Conservation (phyloP, 2,113 vertebrate species). For the Myocastor coypus region DNA sequence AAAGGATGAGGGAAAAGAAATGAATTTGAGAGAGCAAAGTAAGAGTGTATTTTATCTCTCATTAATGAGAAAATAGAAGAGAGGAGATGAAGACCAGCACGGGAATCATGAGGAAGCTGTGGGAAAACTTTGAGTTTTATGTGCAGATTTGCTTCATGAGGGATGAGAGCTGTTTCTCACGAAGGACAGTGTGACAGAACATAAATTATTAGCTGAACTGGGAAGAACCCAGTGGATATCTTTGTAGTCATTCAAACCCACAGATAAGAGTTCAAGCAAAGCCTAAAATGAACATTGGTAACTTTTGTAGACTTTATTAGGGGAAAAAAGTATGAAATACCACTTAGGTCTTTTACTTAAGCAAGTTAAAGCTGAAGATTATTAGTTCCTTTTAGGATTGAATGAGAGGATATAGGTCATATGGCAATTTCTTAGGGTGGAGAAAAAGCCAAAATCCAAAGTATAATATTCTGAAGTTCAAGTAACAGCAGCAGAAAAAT, state of each 20-base stretch:
- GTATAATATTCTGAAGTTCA: background rate
- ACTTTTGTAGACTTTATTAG: background rate
- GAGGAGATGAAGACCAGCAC: background rate
- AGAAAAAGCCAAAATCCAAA: background rate
- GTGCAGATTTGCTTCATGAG: background rate
- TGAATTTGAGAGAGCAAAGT: background rate
- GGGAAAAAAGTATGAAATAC: background rate
- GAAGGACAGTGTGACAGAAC: background rate
- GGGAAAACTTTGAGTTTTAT: background rate
- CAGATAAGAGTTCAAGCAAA: conserved; percentile 16
- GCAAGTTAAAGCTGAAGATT: background rate
- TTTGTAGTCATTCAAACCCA: conserved; percentile 43
- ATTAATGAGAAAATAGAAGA: conserved; percentile 43
- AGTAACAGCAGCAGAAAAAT: background rate
- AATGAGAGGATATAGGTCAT: background rate
- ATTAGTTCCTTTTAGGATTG: background rate
- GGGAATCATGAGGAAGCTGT: background rate
- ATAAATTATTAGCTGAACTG: conserved; percentile 30
- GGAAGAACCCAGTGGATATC: background rate
- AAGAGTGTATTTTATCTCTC: background rate
- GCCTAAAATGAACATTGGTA: background rate
- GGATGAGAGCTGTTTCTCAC: background rate
- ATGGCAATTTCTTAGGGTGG: background rate
- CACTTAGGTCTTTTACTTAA: background rate
- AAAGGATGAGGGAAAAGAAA: background rate